Percentiles rank a stretch among this genome's conserved stretches.
phyloP scores from a whole-genome alignment of 2,888 invertebrate species.

The Cataglyphis albicans region DNA sequence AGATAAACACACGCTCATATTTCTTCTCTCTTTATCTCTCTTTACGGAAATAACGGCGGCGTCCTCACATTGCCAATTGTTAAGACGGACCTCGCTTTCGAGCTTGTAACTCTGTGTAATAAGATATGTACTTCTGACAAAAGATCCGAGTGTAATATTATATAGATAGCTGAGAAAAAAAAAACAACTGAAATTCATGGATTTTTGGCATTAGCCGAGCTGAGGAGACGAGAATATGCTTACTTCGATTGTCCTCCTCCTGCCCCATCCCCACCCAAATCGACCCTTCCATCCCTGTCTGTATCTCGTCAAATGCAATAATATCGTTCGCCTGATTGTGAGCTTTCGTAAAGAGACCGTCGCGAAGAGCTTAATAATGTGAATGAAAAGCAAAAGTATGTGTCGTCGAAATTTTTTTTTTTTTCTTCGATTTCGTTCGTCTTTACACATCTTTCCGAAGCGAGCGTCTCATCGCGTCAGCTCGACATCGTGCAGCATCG shows the following conservation, averaged over 20 bases:
- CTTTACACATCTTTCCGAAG: slow-evolving; percentile 40
- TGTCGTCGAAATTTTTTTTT: slow-evolving; percentile 43
- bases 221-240: slow-evolving; percentile 60
- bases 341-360: slow-evolving; percentile 46
- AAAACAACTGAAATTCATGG: slow-evolving; percentile 42
- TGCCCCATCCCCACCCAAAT: neutral
- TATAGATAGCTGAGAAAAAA: slow-evolving; percentile 60
- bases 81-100: slow-evolving; percentile 54
- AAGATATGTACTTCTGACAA: slow-evolving; percentile 71
- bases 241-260: slow-evolving; percentile 53
- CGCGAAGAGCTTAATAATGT: slow-evolving; percentile 13
- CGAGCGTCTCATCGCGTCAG: slow-evolving; percentile 43
- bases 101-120: slow-evolving; percentile 62
- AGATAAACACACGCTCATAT: neutral
- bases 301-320: slow-evolving; percentile 70
- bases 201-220: slow-evolving; percentile 60
- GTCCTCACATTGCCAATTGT: slow-evolving; percentile 41
- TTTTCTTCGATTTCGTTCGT: slow-evolving; percentile 48
- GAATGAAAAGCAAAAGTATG: slow-evolving; percentile 26
- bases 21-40: slow-evolving; percentile 1
- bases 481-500: slow-evolving; percentile 57
- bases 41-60: slow-evolving; percentile 57
- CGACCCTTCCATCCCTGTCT: slow-evolving; percentile 28
- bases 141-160: slow-evolving; percentile 64
- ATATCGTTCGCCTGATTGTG: slow-evolving; percentile 62